phyloP scores from a whole-genome alignment of 92 coral and sea anemone genomes.

The Phymanthus crucifer region DNA sequence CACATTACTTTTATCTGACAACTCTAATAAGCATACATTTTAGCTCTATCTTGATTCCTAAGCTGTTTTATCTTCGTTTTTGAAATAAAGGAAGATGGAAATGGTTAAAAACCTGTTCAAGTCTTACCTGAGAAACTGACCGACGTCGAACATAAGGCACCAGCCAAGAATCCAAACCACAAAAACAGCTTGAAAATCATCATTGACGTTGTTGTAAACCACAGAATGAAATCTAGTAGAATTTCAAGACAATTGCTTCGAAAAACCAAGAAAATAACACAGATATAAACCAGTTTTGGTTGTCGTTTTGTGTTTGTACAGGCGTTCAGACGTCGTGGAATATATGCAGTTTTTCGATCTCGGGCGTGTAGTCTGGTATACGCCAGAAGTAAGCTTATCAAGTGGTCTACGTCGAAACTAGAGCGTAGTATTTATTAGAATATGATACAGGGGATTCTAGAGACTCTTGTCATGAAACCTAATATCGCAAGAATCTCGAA shows the following conservation, averaged over 20 bases:
- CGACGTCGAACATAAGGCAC: neutral
- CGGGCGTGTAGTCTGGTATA: neutral
- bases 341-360: neutral
- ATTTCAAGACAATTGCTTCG: neutral
- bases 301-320: neutral
- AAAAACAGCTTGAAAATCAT: neutral
- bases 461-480: too few species aligned
- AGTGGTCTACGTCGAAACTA: neutral
- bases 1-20: too few species aligned
- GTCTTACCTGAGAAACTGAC: neutral
- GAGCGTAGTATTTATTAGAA: too few species aligned
- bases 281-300: neutral
- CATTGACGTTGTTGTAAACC: neutral
- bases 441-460: too few species aligned
- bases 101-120: neutral
- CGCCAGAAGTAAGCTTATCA: neutral
- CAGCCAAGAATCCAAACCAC: neutral
- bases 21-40: too few species aligned
- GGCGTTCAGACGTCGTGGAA: neutral
- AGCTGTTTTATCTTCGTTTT: neutral
- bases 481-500: too few species aligned
- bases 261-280: neutral
- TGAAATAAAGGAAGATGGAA: neutral
- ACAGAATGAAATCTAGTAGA: neutral
- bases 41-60: too few species aligned